Base-by-base conservation (phyloP, 2,113 vertebrate genomes). In the Hydrochoerus hydrochaeris region DNA sequence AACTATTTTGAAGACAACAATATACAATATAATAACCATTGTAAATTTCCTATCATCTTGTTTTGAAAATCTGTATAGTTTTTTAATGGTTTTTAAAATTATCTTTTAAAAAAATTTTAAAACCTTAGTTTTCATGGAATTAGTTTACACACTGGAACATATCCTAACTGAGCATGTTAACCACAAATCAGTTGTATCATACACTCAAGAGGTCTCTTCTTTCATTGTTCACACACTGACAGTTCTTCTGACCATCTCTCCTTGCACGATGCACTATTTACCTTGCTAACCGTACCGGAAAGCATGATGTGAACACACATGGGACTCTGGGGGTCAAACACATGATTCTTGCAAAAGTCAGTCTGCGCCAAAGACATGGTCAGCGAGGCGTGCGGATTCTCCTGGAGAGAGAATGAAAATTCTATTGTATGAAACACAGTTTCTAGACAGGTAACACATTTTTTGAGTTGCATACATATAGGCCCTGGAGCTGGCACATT, bases 351-450 rank as follows among this genome's bases (percentile, higher is more conserved):
- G 98, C 99, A 99, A 98, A 99, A 99, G 35, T 98, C 96, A 0
- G 99, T 99, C 98, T 99, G 99, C 87, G 99, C 99, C 98, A 99
- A 98, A 84, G 99, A 99, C 99, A 99, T 98, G 13, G 99, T 99
- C 85, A 99, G 97, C 4, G 99, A 99, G 0, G 99, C 99, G 82
- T 98, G 96, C 0, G 99, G 98, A 96, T 99, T 99, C 91, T 98
- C 98, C 99, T 99, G 98, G 90, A 97, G 98, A 87, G 92, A 97
- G 54, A 20, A 82, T 16, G 3, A 69, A 97, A 54, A 62, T 30
- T 28, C 57, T 44, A 19, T 13, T 1, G 0, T 19, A 60, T 82
- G 65, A 95, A 62, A 88, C 5, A 22, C 0, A 0, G 35, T 24
- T 83, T 87, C 78, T 17, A 49, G 41, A 87, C 22, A 83, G 35